Evolutionary conservation across 1,140 invertebrate species (phyloP).

Genomic region (Drosophila cardini): DNA sequence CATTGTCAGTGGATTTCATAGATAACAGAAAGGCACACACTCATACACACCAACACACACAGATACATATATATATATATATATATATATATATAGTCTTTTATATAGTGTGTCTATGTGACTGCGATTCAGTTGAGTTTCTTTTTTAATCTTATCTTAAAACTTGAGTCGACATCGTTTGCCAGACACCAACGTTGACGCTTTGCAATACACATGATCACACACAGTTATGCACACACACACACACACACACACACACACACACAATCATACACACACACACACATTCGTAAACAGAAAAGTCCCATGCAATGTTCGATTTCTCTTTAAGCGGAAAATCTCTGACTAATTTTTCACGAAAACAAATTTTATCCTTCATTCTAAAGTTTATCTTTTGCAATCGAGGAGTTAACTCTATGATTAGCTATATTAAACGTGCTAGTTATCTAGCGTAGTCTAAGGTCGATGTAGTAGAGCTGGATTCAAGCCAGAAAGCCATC

Average conservation of each 20-base stretch:
- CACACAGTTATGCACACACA: constrained; percentile 12
- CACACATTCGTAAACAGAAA: no score
- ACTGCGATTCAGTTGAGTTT: constrained; percentile 56
- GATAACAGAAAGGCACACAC: constrained; percentile 58
- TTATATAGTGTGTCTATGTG: constrained; percentile 4
- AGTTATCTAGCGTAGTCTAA: no score
- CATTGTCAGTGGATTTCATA: constrained; percentile 72
- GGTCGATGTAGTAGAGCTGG: no score
- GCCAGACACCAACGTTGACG: constrained; percentile 48
- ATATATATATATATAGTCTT: constrained; percentile 16
- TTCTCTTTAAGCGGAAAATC: not conserved
- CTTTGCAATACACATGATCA: constrained; percentile 35
- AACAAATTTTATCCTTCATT: no score
- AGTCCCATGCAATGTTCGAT: not conserved
- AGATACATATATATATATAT: constrained; percentile 21
- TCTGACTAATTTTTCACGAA: not conserved
- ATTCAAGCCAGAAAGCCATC: no score
- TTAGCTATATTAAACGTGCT: no score
- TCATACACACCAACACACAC: constrained; percentile 27
- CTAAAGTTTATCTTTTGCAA: no score
- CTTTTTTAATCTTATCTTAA: constrained; percentile 80
- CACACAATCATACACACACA: constrained; percentile 6
- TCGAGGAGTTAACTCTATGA: no score
- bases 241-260: constrained; percentile 15
- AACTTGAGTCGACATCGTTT: constrained; percentile 75